Conservation (phyloP, 1,140 invertebrate species). For the Ips nitidus region DNA sequence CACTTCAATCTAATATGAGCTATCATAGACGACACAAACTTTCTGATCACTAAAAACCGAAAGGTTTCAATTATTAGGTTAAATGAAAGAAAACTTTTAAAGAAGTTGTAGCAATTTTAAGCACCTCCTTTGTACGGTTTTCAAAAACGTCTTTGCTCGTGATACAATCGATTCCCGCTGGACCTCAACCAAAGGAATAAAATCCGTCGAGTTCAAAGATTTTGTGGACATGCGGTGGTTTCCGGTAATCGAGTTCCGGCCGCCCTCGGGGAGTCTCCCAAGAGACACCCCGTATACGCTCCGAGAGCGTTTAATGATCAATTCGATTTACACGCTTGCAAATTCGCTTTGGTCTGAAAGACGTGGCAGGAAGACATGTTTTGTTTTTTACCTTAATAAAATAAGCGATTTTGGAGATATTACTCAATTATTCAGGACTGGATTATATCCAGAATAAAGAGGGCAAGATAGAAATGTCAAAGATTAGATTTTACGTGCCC, state of each 20-base stretch:
- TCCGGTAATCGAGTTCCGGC: conserved; percentile 49
- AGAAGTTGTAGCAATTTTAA: conserved; percentile 7
- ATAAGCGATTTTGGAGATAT: background rate
- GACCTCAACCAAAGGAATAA: conserved; percentile 15
- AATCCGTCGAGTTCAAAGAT: conserved; percentile 44
- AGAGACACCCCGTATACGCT: conserved; percentile 34
- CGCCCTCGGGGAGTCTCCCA: conserved; percentile 41
- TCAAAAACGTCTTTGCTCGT: conserved; percentile 8
- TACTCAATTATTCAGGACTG: conserved; percentile 15
- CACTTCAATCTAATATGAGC: too few relatives aligned
- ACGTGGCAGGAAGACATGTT: background rate
- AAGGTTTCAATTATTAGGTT: background rate
- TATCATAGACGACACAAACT: too few relatives aligned
- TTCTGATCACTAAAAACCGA: too few relatives aligned
- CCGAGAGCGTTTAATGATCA: conserved; percentile 30
- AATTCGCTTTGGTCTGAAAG: conserved; percentile 8
- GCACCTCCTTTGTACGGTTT: background rate
- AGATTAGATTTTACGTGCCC: conserved; percentile 31
- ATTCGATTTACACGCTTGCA: conserved; percentile 28
- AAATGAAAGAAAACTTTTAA: conserved; percentile 6
- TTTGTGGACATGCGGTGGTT: conserved; percentile 47
- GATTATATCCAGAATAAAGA: conserved; percentile 3
- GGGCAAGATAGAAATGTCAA: conserved; percentile 20
- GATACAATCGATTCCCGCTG: conserved; percentile 21
- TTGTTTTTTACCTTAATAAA: background rate